Percentiles rank a stretch among this genome's conserved stretches.
Conservation (phyloP, 2,113 vertebrate species). For the Paracanthobrama guichenoti region DNA sequence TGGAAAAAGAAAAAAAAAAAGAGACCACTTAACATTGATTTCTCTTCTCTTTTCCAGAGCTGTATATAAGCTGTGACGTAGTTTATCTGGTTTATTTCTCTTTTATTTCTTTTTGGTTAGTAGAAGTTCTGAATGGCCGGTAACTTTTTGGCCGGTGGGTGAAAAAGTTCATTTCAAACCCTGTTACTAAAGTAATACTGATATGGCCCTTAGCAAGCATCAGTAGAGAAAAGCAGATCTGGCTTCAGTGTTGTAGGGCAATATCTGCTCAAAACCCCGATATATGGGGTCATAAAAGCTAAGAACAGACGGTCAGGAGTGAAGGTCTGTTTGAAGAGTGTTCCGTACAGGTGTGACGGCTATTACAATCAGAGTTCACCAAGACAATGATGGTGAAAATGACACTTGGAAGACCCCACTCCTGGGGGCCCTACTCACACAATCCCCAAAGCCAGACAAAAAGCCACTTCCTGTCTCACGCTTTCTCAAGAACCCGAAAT, state of each 20-base stretch:
- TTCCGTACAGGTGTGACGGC: slow-evolving; percentile 44
- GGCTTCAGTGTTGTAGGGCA: background rate
- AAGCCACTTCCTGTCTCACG: slow-evolving; percentile 36
- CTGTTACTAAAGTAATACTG: background rate
- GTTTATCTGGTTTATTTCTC: no score
- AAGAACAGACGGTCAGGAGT: slow-evolving; percentile 16
- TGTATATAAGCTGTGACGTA: no score
- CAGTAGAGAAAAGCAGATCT: slow-evolving; percentile 2
- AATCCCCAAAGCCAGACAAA: slow-evolving; percentile 39
- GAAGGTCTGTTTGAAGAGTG: slow-evolving; percentile 24
- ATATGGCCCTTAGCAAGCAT: background rate
- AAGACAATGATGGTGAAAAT: slow-evolving; percentile 13
- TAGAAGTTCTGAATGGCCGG: no score
- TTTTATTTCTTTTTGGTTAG: no score
- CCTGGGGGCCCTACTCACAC: background rate
- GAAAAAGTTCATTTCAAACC: no score
- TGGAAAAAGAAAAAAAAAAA: no score
- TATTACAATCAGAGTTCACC: background rate
- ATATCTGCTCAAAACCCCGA: slow-evolving; percentile 4
- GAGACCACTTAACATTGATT: no score
- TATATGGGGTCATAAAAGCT: slow-evolving; percentile 38
- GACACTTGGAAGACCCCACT: background rate
- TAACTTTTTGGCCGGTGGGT: no score
- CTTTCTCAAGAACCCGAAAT: slow-evolving; percentile 47
- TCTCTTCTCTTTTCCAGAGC: no score